Percentiles rank a stretch among this genome's conserved stretches.
These are phyloP conservation scores for Scaptomyza caliginosa DNA, from an alignment of 2,888 invertebrate species.

Conservation along the genomic window DNA sequence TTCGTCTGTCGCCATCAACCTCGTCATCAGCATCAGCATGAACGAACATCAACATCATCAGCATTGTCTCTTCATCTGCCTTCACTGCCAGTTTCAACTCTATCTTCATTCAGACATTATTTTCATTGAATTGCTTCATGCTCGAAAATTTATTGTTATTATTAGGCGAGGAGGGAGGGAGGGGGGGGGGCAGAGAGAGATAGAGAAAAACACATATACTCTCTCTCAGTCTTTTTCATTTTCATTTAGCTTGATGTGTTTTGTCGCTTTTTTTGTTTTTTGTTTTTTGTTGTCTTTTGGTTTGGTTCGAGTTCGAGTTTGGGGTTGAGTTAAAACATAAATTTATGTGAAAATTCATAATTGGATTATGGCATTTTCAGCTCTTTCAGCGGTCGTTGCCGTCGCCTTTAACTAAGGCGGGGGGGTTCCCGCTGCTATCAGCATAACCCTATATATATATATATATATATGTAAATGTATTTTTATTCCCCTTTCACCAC, in stretches of 20 bases:
- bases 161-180: slow-evolving; percentile 49
- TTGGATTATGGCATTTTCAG: slow-evolving; percentile 78
- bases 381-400: slow-evolving; percentile 67
- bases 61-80: slow-evolving; percentile 3
- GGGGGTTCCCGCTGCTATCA: slow-evolving; percentile 47
- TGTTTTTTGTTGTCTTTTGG: background rate
- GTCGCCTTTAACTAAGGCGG: slow-evolving; percentile 42
- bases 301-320: slow-evolving; percentile 25
- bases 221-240: slow-evolving; percentile 13
- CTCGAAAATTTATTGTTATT: slow-evolving; percentile 75
- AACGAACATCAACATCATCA: slow-evolving; percentile 6
- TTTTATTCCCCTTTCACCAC: background rate
- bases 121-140: slow-evolving; percentile 76
- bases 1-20: slow-evolving; percentile 38
- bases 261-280: slow-evolving; percentile 3
- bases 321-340: slow-evolving; percentile 58
- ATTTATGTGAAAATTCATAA: slow-evolving; percentile 80
- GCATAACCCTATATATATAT: no score
- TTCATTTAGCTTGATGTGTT: slow-evolving; percentile 41
- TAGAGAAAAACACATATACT: background rate
- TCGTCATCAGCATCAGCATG: slow-evolving; percentile 24
- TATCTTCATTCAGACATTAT: slow-evolving; percentile 67
- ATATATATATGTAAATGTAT: no score
- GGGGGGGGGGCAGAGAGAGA: slow-evolving; percentile 5
- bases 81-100: slow-evolving; percentile 8